phyloP scores from a whole-genome alignment of 2,113 vertebrate genomes.

The Larimichthys polyactis region DNA sequence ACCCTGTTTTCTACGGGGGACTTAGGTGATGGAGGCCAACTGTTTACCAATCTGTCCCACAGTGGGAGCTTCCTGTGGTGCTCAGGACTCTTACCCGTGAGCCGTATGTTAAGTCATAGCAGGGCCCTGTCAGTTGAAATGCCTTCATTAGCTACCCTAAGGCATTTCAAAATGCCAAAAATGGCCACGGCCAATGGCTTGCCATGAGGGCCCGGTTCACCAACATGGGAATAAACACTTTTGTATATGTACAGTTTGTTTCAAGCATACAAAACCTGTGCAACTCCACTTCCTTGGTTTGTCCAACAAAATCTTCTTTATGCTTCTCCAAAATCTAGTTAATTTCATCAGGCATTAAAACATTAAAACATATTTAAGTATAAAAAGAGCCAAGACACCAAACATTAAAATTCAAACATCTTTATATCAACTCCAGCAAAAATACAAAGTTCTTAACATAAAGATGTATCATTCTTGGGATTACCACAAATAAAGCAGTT shows the following conservation, averaged over 20 bases:
- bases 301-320: neutral
- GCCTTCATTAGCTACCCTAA: constrained; percentile 14
- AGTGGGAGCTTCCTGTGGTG: constrained; percentile 57
- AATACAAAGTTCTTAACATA: constrained; percentile 80
- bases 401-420: constrained; percentile 77
- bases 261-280: neutral
- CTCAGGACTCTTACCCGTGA: constrained; percentile 6
- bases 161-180: constrained; percentile 8
- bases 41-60: constrained; percentile 57
- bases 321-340: neutral
- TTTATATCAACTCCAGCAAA: constrained; percentile 85
- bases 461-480: constrained; percentile 77
- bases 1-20: constrained; percentile 13
- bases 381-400: constrained; percentile 40
- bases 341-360: neutral
- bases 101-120: constrained; percentile 37
- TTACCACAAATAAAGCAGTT: constrained; percentile 84
- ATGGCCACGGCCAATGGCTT: neutral
- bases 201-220: neutral
- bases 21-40: constrained; percentile 11
- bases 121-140: constrained; percentile 17
- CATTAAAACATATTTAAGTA: neutral
- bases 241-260: neutral
- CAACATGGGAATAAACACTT: too few relatives aligned
- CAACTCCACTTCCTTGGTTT: neutral